Evolutionary conservation across 2,797 vertebrate species (phyloP).

Genomic region (Chloroceryle inda): DNA sequence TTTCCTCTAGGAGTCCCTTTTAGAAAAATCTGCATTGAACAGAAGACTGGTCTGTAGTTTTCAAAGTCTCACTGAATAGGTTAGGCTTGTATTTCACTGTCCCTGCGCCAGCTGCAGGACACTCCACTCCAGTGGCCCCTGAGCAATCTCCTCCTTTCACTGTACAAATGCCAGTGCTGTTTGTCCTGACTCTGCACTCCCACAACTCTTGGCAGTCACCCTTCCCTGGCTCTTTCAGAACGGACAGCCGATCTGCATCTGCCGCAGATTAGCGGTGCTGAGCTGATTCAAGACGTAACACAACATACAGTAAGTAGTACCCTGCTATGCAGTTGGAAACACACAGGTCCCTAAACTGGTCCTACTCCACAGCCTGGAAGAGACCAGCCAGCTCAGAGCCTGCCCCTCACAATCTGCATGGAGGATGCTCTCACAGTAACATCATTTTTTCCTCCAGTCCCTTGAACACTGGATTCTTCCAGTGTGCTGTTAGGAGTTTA

Average conservation of each 20-base stretch:
- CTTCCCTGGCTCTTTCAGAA: background rate
- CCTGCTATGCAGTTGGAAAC: background rate
- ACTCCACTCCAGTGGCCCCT: background rate
- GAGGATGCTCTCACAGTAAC: background rate
- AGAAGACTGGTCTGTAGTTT: background rate
- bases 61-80: background rate
- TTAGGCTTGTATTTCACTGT: background rate
- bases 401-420: background rate
- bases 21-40: background rate
- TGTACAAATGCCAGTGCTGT: background rate
- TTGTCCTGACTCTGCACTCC: constrained; percentile 19
- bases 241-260: background rate
- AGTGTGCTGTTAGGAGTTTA: background rate
- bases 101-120: background rate
- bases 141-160: background rate
- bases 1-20: background rate
- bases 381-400: background rate
- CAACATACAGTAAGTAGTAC: background rate
- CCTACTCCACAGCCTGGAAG: background rate
- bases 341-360: background rate
- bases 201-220: background rate
- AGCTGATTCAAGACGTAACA: background rate
- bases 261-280: background rate
- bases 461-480: background rate
- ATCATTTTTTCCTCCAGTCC: background rate